These are phyloP conservation scores for Hydropsyche betteni DNA, from an alignment of 2,888 invertebrate genomes.

Conservation along the genomic window DNA sequence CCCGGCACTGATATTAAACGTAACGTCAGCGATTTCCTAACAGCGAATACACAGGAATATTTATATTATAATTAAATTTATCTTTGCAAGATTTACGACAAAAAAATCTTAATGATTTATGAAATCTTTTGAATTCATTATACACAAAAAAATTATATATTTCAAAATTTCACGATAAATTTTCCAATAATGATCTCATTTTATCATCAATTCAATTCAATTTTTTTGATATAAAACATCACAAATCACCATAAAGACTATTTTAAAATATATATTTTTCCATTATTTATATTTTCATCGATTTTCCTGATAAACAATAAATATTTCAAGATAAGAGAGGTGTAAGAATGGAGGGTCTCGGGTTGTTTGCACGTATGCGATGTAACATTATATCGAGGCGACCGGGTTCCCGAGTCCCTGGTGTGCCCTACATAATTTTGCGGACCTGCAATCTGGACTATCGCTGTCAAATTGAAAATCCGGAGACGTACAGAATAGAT, in stretches of 20 bases:
- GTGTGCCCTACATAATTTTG: conserved; percentile 48
- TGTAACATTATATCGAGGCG: conserved; percentile 34
- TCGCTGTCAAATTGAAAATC: conserved; percentile 52
- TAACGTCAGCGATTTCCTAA: not conserved
- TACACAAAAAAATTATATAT: too few species aligned
- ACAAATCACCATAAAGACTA: too few species aligned
- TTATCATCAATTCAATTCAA: not conserved
- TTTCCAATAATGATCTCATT: not conserved
- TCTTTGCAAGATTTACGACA: not conserved
- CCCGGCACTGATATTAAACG: conserved; percentile 54
- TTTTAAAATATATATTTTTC: too few species aligned
- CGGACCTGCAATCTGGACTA: conserved; percentile 51
- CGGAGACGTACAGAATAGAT: conserved; percentile 48
- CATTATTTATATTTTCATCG: not conserved
- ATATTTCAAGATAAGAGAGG: not conserved
- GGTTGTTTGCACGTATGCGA: conserved; percentile 21
- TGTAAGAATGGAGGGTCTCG: conserved; percentile 5
- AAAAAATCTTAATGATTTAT: not conserved
- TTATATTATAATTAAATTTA: not conserved
- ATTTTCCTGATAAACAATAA: not conserved
- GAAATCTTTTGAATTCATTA: too few species aligned
- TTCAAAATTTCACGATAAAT: not conserved
- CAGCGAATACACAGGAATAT: conserved; percentile 13
- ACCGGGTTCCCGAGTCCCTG: conserved; percentile 41
- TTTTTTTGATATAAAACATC: not conserved